phyloP scores from a whole-genome alignment of 1,140 invertebrate genomes.

The Tigriopus japonicus region DNA sequence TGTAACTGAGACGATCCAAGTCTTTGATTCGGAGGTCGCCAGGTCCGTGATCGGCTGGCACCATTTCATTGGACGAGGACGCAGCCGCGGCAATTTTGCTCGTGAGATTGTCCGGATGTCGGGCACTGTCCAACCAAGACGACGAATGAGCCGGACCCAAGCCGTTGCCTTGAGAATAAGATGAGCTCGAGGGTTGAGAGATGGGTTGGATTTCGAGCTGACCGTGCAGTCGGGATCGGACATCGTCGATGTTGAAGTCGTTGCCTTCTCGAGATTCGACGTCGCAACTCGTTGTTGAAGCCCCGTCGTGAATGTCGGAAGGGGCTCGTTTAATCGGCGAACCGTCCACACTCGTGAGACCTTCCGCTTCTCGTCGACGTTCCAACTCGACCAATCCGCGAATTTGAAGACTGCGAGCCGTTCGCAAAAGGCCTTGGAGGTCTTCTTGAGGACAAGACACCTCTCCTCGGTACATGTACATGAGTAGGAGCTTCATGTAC shows the following conservation, averaged over 20 bases:
- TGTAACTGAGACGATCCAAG: too few relatives aligned
- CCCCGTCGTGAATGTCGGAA: neutral
- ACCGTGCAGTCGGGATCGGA: constrained; percentile 7
- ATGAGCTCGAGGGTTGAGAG: too few relatives aligned
- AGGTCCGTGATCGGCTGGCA: too few relatives aligned
- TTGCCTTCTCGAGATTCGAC: neutral
- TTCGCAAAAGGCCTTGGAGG: constrained; percentile 14
- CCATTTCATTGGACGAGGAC: too few relatives aligned
- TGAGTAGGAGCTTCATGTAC: constrained; percentile 15
- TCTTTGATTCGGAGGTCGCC: too few relatives aligned
- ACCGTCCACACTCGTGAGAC: neutral
- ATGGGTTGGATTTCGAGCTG: constrained; percentile 9
- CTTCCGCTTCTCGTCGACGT: neutral
- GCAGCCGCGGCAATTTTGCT: too few relatives aligned
- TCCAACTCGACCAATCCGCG: constrained; percentile 5
- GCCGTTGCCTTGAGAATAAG: too few relatives aligned
- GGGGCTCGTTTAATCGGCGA: neutral
- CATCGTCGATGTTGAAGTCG: constrained; percentile 11
- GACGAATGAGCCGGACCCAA: too few relatives aligned
- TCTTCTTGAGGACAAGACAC: constrained; percentile 17
- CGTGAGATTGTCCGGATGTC: too few relatives aligned
- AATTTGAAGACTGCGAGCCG: constrained; percentile 4
- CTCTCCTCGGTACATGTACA: constrained; percentile 18
- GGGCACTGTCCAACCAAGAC: too few relatives aligned
- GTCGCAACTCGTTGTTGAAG: neutral